Conservation (phyloP, 1,140 invertebrate genomes). For the Zaprionus capensis region DNA sequence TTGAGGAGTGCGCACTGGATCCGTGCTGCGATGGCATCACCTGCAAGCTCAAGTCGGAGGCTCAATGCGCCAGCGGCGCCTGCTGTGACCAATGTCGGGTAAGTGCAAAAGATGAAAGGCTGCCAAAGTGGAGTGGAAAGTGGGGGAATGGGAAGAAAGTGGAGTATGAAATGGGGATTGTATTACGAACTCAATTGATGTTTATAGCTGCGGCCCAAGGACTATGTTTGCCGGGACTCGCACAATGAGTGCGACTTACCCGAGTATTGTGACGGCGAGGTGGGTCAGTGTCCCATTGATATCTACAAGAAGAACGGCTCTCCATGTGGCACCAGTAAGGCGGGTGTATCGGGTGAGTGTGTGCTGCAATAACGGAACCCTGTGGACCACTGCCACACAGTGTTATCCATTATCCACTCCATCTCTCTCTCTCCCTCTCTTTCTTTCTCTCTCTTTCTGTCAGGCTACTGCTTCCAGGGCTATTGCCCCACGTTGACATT, state of each 20-base stretch:
- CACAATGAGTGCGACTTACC: constrained; percentile 97
- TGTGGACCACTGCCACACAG: background rate
- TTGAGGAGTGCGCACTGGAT: constrained; percentile 94
- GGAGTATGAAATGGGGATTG: constrained; percentile 6
- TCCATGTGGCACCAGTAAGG: constrained; percentile 87
- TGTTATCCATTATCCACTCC: background rate
- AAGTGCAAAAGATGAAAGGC: constrained; percentile 66
- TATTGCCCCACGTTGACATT: constrained; percentile 93
- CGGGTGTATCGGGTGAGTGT: constrained; percentile 73
- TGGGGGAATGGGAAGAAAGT: background rate
- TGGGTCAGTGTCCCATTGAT: constrained; percentile 94
- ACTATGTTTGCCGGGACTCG: constrained; percentile 92
- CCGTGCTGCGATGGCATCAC: constrained; percentile 98
- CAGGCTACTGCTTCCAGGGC: constrained; percentile 95
- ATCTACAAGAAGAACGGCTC: constrained; percentile 96
- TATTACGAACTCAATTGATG: background rate
- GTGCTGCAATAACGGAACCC: background rate
- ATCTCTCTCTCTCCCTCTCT: background rate
- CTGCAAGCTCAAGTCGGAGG: constrained; percentile 95
- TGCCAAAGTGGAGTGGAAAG: background rate
- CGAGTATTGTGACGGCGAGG: constrained; percentile 94
- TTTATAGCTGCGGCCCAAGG: constrained; percentile 89
- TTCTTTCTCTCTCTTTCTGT: background rate
- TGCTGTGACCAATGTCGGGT: constrained; percentile 97
- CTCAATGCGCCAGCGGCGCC: constrained; percentile 95